Evolutionary conservation across 2,113 vertebrate species (phyloP).

Genomic region (Gallinago undulata): DNA sequence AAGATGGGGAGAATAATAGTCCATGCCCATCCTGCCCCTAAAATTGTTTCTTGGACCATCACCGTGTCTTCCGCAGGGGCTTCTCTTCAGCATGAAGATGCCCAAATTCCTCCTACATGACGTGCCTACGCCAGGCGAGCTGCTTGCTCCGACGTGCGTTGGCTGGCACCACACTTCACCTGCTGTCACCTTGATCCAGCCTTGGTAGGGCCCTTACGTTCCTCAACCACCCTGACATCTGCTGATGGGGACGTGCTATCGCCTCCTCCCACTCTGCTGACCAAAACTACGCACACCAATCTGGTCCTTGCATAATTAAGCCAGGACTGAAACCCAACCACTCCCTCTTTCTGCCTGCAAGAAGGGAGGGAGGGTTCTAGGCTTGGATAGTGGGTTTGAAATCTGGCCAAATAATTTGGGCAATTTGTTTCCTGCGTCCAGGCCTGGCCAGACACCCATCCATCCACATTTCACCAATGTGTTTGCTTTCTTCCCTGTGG

Average conservation of each 20-base stretch:
- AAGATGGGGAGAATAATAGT: neutral
- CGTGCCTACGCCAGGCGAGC: neutral
- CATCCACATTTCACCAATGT: neutral
- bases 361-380: neutral
- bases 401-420: neutral
- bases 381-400: neutral
- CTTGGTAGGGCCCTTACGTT: neutral
- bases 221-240: conserved; percentile 26
- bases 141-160: neutral
- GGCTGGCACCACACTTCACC: neutral
- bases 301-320: neutral
- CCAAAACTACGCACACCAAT: fast-evolving
- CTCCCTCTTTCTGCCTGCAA: fast-evolving
- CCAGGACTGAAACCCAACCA: neutral
- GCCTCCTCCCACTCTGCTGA: neutral
- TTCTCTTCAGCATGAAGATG: neutral
- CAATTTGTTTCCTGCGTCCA: neutral
- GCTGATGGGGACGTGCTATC: neutral
- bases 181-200: neutral
- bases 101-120: neutral
- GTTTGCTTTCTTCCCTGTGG: conserved; percentile 19
- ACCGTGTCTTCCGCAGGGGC: fast-evolving
- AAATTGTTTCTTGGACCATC: neutral
- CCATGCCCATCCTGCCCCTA: neutral
- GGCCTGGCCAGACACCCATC: neutral